Percentiles rank a stretch among this genome's conserved stretches.
Evolutionary conservation across 2,888 invertebrate genomes (phyloP).

Genomic region (Volucella zonaria): DNA sequence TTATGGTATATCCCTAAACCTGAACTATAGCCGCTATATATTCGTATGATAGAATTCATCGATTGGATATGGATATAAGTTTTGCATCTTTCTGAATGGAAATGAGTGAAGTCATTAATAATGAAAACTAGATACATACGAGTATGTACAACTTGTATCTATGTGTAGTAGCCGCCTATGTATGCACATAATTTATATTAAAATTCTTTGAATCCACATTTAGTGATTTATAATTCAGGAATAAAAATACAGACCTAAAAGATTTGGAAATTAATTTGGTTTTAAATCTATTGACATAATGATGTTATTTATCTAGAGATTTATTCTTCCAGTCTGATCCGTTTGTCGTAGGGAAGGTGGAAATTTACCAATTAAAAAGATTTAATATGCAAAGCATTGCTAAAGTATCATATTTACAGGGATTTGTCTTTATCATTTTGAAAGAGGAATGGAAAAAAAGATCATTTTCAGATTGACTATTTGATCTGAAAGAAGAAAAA

Average conservation of each 20-base stretch:
- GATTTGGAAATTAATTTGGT: conserved; percentile 39
- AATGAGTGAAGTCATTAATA: conserved; percentile 7
- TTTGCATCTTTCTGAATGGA: conserved; percentile 33
- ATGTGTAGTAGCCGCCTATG: neutral
- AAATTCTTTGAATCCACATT: conserved; percentile 5
- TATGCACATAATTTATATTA: conserved; percentile 28
- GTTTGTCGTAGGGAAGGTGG: neutral
- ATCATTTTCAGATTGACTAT: no score
- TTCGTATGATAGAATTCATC: neutral
- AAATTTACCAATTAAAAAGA: conserved; percentile 8
- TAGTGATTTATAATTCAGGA: conserved; percentile 41
- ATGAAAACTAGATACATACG: neutral
- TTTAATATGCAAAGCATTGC: conserved; percentile 16
- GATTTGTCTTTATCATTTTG: no score
- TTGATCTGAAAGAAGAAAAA: no score
- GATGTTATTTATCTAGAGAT: conserved; percentile 36
- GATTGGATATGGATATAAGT: conserved; percentile 2
- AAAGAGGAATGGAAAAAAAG: no score
- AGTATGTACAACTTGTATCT: neutral
- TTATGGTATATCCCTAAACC: conserved; percentile 30
- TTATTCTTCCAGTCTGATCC: neutral
- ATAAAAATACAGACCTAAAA: conserved; percentile 18
- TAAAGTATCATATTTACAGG: neutral
- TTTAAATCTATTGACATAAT: conserved; percentile 40
- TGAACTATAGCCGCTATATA: conserved; percentile 10